These are phyloP conservation scores for Vicugna pacos DNA, from an alignment of 2,113 vertebrate species.

Conservation along the genomic window DNA sequence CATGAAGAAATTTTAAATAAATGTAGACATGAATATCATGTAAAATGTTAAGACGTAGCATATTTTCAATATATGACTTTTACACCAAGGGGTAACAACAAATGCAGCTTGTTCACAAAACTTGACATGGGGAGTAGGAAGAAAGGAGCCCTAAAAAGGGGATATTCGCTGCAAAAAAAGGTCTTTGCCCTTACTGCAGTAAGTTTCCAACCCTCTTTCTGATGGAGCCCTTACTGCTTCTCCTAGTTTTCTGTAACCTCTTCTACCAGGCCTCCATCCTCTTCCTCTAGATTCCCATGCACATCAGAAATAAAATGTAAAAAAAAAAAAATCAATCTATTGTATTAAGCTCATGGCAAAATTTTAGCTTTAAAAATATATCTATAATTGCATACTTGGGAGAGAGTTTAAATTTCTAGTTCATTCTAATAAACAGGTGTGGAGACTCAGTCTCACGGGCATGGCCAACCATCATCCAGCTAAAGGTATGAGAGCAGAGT, in stretches of 20 bases:
- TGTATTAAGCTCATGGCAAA: not conserved
- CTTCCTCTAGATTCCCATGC: not conserved
- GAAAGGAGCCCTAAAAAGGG: not conserved
- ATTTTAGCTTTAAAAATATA: not conserved
- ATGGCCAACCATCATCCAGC: not conserved
- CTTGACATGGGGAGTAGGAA: not conserved
- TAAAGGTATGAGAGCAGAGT: not conserved
- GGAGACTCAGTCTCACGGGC: not conserved
- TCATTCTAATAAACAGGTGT: not conserved
- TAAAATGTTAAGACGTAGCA: no score
- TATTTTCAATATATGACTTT: slow-evolving; percentile 1
- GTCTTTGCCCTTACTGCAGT: not conserved
- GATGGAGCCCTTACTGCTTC: not conserved
- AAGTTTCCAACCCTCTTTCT: not conserved
- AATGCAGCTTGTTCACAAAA: not conserved
- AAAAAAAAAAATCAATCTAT: slow-evolving; percentile 5
- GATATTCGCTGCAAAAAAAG: not conserved
- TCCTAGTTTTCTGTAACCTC: not conserved
- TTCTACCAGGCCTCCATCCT: not conserved
- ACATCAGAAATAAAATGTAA: not conserved
- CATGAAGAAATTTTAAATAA: no score
- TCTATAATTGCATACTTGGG: not conserved
- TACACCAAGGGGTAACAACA: not conserved
- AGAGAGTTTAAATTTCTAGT: not conserved
- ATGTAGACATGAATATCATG: no score